phyloP scores from a whole-genome alignment of 2,797 vertebrate species.

The Poecilia gillii region DNA sequence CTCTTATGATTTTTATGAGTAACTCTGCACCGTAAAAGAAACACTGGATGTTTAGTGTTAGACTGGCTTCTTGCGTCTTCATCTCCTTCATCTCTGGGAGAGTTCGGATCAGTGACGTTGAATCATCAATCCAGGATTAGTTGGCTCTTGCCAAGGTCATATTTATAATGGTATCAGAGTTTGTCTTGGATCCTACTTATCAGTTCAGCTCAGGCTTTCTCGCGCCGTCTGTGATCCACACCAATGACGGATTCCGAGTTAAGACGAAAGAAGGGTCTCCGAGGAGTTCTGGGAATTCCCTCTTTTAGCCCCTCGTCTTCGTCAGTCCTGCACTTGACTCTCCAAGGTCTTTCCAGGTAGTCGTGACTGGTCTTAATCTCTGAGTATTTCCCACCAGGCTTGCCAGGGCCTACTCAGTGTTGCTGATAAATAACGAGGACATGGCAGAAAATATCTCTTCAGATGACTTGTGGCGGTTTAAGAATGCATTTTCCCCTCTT shows the following conservation, averaged over 20 bases:
- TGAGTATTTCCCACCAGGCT: constrained; percentile 49
- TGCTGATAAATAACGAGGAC: constrained; percentile 25
- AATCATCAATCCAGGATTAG: constrained; percentile 53
- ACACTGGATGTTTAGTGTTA: constrained; percentile 31
- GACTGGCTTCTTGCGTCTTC: constrained; percentile 35
- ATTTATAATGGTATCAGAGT: constrained; percentile 68
- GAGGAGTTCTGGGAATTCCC: constrained; percentile 61
- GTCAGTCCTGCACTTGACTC: constrained; percentile 49
- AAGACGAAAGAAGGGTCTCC: constrained; percentile 46
- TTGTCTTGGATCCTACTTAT: constrained; percentile 73
- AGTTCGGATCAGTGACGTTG: constrained; percentile 55
- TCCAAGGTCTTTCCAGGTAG: constrained; percentile 47
- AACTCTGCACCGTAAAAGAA: constrained; percentile 41
- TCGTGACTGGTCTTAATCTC: constrained; percentile 24
- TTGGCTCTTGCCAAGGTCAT: constrained; percentile 37
- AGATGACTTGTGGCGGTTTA: constrained; percentile 3
- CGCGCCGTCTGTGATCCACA: constrained; percentile 47
- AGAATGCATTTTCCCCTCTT: not conserved
- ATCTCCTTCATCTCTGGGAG: constrained; percentile 38
- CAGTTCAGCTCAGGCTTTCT: constrained; percentile 50
- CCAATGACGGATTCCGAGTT: constrained; percentile 63
- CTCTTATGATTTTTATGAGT: constrained; percentile 46
- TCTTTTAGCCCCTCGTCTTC: constrained; percentile 46
- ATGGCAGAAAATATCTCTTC: constrained; percentile 17
- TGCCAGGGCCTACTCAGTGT: constrained; percentile 27